Percentiles rank a stretch among this genome's conserved stretches.
phyloP scores from a whole-genome alignment of 2,888 invertebrate genomes.

The Epirrita christyi region DNA sequence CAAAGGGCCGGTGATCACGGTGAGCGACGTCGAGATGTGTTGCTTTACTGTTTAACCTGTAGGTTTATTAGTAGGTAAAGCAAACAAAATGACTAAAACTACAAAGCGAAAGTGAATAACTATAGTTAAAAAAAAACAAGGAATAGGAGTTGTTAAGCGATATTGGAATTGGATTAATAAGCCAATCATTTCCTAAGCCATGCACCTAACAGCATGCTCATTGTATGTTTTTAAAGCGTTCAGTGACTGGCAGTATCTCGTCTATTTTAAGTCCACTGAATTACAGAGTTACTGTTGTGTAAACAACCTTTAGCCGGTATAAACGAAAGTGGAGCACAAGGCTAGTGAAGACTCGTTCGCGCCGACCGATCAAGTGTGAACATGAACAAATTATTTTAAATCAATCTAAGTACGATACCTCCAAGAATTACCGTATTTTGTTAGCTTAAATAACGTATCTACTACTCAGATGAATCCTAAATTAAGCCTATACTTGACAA shows the following conservation, averaged over 20 bases:
- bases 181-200: conserved; percentile 2
- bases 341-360: conserved; percentile 56
- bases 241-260: conserved; percentile 9
- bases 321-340: conserved; percentile 64
- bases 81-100: conserved; percentile 1
- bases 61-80: conserved; percentile 1
- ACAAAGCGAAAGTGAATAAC: conserved; percentile 1
- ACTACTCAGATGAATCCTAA: not conserved
- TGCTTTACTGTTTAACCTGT: conserved; percentile 7
- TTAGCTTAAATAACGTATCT: not conserved
- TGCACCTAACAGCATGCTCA: not conserved
- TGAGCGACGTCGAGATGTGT: conserved; percentile 10
- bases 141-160: not conserved
- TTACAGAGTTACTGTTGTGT: conserved; percentile 43
- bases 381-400: conserved; percentile 41
- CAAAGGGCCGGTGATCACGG: conserved; percentile 44
- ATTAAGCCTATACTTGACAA: conserved; percentile 4
- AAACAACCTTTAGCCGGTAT: conserved; percentile 58
- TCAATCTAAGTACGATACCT: conserved; percentile 8
- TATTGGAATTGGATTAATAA: conserved; percentile 3
- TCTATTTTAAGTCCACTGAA: conserved; percentile 26
- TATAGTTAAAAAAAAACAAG: not conserved
- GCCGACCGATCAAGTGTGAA: conserved; percentile 51
- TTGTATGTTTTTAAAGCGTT: not conserved
- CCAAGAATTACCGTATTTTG: not conserved